Conservation (phyloP, 2,113 vertebrate species). For the Procapra przewalskii region DNA sequence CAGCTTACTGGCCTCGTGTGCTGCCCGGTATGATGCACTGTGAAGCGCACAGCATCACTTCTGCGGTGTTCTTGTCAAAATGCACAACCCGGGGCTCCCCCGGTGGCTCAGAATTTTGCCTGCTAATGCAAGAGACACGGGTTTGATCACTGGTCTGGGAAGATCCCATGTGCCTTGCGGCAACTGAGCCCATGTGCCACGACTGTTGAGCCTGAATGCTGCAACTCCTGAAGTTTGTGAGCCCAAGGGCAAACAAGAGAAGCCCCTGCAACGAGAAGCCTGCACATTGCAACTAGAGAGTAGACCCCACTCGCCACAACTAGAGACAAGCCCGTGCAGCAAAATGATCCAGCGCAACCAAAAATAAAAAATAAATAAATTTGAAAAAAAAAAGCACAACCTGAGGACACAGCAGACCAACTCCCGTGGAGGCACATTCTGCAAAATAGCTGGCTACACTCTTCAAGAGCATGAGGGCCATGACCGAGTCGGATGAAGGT, state of each 20-base stretch:
- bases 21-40: background rate
- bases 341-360: background rate
- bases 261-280: background rate
- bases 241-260: background rate
- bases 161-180: background rate
- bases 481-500: background rate
- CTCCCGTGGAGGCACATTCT: background rate
- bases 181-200: background rate
- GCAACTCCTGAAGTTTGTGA: background rate
- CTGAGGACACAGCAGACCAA: background rate
- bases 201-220: background rate
- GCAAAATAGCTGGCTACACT: background rate
- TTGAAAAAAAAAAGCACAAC: background rate
- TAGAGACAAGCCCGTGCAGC: rapidly evolving
- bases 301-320: background rate
- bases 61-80: background rate
- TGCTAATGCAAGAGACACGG: background rate
- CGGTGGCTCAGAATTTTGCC: background rate
- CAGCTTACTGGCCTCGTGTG: rapidly evolving
- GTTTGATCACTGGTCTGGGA: background rate
- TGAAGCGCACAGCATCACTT: background rate
- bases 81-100: background rate
- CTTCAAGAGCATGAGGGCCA: background rate
- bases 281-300: background rate
- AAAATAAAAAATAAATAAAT: background rate